phyloP scores from a whole-genome alignment of 1,140 invertebrate species.

The Drosophila pectinifera region DNA sequence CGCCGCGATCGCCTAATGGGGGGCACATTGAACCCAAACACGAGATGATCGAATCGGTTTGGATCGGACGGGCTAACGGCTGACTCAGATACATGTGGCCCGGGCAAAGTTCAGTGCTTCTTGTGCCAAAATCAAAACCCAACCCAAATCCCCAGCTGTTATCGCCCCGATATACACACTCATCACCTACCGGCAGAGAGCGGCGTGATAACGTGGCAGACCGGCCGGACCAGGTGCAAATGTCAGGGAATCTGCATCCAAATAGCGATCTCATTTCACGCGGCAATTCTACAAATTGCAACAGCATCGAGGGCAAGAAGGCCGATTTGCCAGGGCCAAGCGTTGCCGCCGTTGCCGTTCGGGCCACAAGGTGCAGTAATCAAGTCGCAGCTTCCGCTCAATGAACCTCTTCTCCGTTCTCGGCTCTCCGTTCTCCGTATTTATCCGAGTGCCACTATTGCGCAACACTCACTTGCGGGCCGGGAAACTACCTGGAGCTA shows the following conservation, averaged over 20 bases:
- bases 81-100: slow-evolving; percentile 23
- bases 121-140: not conserved
- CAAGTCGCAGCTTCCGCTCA: not conserved
- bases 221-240: slow-evolving; percentile 21
- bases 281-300: slow-evolving; percentile 15
- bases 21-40: slow-evolving; percentile 43
- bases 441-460: slow-evolving; percentile 2
- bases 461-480: slow-evolving; percentile 12
- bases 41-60: slow-evolving; percentile 12
- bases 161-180: slow-evolving; percentile 6
- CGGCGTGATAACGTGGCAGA: slow-evolving; percentile 17
- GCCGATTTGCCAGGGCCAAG: slow-evolving; percentile 18
- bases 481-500: slow-evolving; percentile 19
- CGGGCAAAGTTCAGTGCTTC: slow-evolving; percentile 15
- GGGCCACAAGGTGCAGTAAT: not conserved
- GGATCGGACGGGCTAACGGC: not conserved
- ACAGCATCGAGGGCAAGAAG: not conserved
- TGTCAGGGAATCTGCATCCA: slow-evolving; percentile 32
- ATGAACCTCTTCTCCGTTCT: not conserved
- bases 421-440: not conserved
- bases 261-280: slow-evolving; percentile 35
- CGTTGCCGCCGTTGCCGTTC: not conserved
- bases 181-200: slow-evolving; percentile 4
- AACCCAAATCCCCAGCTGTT: not conserved
- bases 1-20: slow-evolving; percentile 24